phyloP scores from a whole-genome alignment of 2,888 invertebrate genomes.

The Tyria jacobaeae region DNA sequence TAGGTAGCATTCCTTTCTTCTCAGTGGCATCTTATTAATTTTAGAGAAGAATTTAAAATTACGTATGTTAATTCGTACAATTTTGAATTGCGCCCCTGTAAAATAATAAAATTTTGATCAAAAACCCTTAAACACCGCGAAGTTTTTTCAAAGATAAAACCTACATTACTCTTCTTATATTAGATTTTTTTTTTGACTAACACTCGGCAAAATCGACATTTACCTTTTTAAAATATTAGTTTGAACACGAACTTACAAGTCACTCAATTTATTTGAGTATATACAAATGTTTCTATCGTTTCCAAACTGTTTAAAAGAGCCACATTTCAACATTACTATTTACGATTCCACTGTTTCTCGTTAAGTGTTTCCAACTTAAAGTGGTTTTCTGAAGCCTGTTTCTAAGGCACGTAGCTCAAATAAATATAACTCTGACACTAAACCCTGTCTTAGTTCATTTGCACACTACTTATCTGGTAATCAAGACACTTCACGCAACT shows the following conservation, averaged over 20 bases:
- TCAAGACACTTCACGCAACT: conserved; percentile 43
- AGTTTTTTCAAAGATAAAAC: not conserved
- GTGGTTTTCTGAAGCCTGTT: conserved; percentile 1
- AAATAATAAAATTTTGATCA: no score
- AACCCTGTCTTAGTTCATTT: conserved; percentile 39
- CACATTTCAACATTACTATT: not conserved
- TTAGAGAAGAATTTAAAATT: no score
- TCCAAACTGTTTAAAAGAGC: not conserved
- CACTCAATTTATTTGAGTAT: not conserved
- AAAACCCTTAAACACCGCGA: not conserved
- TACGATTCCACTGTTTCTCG: not conserved
- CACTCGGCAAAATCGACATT: not conserved
- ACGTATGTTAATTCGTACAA: no score
- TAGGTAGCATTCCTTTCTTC: no score
- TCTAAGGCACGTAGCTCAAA: conserved; percentile 13
- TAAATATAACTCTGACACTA: conserved; percentile 21
- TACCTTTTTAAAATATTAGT: not conserved
- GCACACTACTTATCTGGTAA: conserved; percentile 38
- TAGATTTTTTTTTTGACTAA: not conserved
- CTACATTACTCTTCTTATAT: no score
- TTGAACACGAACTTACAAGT: not conserved
- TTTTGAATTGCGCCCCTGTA: no score
- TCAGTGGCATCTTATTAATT: no score
- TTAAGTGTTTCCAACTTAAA: not conserved
- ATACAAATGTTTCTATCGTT: not conserved